These are phyloP conservation scores for Catostomus latipinnis DNA, from an alignment of 2,797 vertebrate species.

Conservation along the genomic window DNA sequence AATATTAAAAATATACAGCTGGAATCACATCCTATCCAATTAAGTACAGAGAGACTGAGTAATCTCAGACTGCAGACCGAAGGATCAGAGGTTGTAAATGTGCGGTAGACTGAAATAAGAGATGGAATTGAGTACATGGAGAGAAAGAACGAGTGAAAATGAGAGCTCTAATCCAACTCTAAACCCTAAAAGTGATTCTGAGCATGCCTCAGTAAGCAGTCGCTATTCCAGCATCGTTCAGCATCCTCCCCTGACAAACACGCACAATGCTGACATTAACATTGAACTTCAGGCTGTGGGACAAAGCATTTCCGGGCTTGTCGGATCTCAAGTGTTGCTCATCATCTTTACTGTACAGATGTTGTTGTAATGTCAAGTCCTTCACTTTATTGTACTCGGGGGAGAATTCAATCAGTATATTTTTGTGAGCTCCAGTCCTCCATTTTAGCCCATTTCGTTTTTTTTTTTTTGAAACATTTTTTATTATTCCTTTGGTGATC, in stretches of 20 bases:
- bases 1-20: slow-evolving; percentile 24
- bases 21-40: slow-evolving; percentile 21
- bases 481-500: neutral
- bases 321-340: neutral
- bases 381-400: neutral
- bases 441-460: neutral
- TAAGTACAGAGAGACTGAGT: neutral
- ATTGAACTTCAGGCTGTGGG: slow-evolving; percentile 24
- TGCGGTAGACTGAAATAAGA: slow-evolving; percentile 25
- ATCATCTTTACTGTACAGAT: slow-evolving; percentile 42
- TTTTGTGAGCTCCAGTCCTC: neutral
- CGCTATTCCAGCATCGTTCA: slow-evolving; percentile 54
- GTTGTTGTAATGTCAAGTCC: slow-evolving; percentile 16
- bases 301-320: slow-evolving; percentile 5
- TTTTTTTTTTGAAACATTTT: neutral
- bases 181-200: slow-evolving; percentile 42
- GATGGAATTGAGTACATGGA: neutral
- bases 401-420: slow-evolving; percentile 7
- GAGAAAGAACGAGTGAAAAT: slow-evolving; percentile 9
- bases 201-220: slow-evolving; percentile 46
- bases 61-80: neutral
- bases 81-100: slow-evolving; percentile 5
- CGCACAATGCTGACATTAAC: slow-evolving; percentile 35
- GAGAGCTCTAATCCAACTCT: slow-evolving; percentile 19
- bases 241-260: neutral